Evolutionary conservation across 2,888 invertebrate species (phyloP), one percentile per base, ranked within the genome.

Genomic region (Heliconius sara): DNA sequence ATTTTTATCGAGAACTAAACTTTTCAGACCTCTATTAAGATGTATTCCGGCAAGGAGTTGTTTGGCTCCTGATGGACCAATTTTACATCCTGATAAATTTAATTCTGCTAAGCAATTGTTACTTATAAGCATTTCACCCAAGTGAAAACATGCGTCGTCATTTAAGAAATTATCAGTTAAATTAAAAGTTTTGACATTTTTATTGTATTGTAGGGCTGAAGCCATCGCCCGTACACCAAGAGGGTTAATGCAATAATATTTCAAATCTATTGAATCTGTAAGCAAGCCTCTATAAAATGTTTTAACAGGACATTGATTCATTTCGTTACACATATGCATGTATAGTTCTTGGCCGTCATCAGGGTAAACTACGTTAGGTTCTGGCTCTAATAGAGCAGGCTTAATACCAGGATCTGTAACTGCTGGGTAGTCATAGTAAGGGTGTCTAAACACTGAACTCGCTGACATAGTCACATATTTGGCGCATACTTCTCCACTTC

Each of bases 271-370:
- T 10, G 73, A 80, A 12, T 85, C 82, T 9, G 85, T 85, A 3
- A 92, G 77, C 34, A 95, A 85, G 0, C 86, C 87, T 81, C 77
- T 88, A 79, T 89, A 78, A 82, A 94, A 93, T 7, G 67, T 78
- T 80, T 83, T 87, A 0, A 94, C 87, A 3, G 91, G 91, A 52
- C 85, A 86, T 76, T 88, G 88, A 2, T 88, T 84, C 90, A 92
- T 93, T 82, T 91, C 89, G 60, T 90, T 84, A 79, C 95, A 94
- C 0, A 88, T 10, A 25, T 84, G 88, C 77, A 93, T 75, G 80
- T 95, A 95, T 52, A 90, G 78, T 2, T 89, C 89, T 82, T 92
- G 92, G 0, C 94, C 95, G 73, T 95, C 93, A 43, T 89, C 88
- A 13, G 91, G 77, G 79, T 91, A 93, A 25, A 82, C 81, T 0